A percentile compares a stretch with the other conserved stretches of the same genome.
These are phyloP conservation scores for Julus scandinavius DNA, from an alignment of 2,888 invertebrate species.

Conservation along the genomic window DNA sequence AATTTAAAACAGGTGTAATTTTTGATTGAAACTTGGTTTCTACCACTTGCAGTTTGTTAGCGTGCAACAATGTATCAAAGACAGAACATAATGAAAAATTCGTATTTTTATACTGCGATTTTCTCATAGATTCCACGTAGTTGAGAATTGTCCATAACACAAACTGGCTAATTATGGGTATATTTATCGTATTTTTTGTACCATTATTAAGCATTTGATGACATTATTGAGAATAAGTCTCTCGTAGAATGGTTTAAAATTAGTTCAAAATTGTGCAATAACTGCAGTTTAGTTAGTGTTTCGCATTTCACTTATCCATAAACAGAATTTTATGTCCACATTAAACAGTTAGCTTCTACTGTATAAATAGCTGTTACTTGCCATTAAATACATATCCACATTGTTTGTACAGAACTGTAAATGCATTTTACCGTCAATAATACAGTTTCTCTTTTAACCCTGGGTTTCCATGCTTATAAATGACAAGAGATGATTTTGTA, in stretches of 20 bases:
- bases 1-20: not conserved
- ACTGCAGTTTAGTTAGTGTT: not conserved
- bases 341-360: not conserved
- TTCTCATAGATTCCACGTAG: not conserved
- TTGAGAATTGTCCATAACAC: not conserved
- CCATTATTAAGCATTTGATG: no score
- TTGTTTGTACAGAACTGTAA: constrained; percentile 25
- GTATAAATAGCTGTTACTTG: not conserved
- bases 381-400: not conserved
- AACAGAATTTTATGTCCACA: not conserved
- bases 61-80: not conserved
- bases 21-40: not conserved
- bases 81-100: not conserved
- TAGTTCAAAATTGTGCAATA: not conserved
- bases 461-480: not conserved
- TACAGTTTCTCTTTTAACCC: not conserved
- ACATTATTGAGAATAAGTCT: no score
- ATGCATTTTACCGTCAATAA: constrained; percentile 7
- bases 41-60: not conserved
- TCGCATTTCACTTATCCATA: not conserved
- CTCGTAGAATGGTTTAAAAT: no score
- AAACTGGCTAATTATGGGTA: no score
- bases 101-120: not conserved
- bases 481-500: constrained; percentile 10
- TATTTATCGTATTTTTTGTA: no score